Base-by-base conservation (phyloP, 2,113 vertebrate genomes). In the Gambusia holbrooki region DNA sequence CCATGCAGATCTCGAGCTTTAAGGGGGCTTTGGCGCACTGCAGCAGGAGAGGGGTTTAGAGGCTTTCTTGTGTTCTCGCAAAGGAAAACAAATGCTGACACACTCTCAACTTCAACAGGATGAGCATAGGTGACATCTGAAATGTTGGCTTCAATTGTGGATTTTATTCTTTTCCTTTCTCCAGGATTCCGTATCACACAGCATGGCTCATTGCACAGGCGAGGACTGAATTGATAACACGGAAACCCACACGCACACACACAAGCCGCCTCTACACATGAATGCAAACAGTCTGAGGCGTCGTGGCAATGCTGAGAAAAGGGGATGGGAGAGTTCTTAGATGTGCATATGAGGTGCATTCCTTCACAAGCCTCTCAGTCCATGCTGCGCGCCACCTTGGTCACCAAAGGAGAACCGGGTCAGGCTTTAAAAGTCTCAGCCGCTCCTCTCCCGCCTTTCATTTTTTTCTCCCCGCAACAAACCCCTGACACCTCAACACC, bases 301-400 rank as follows among this genome's bases (percentile, higher is more conserved):
- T 71, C 58, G 71, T 25, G 70, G 19, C 29, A 10, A 51, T 66
- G 45, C 81, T 73, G 70, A 70, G 67, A 73, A 22, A 25, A 77
- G 35, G 89, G 70, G 78, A 77, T 80, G 66, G n/a, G 28, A 86
- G 85, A 83, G 51, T 65, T 82, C 90, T 93, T 79, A 89, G 93
- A 92, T 90, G 92, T 94, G 91, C 79, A 92, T 83, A 88, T 90
- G 83, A 92, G 73, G 66, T 81, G 76, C 74, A 88, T 90, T 87
- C 81, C 84, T 77, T 85, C 82, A 82, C 87, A 90, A 84, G 84
- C 68, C 73, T 85, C 83, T 66, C 45, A 27, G 63, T 61, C 51
- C 87, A 81, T 9, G 76, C 86, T 83, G 81, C 63, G 86, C 80
- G 86, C 81, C 80, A 74, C 87, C 79, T 86, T 81, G 62, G 77